Percentiles rank a stretch among this genome's conserved stretches.
Evolutionary conservation across 53 echinoderm and acorn worm genomes (phyloP).

Genomic region (Paracentrotus lividus): DNA sequence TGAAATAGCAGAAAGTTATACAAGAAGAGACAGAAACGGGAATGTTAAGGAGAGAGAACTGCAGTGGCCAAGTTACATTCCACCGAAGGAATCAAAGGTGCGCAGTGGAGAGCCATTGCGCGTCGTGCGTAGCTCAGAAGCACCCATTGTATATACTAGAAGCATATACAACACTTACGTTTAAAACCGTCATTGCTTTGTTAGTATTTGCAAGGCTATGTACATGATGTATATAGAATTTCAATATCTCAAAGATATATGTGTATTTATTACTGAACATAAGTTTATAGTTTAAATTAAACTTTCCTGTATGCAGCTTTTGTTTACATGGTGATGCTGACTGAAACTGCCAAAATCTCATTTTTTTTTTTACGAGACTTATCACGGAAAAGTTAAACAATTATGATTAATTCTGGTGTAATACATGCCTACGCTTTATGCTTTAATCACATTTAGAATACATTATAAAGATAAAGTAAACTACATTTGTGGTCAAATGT

Average conservation of each 20-base stretch:
- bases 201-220: background rate
- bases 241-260: background rate
- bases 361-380: too few species aligned
- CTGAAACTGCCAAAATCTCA: background rate
- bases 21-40: slow-evolving; percentile 54
- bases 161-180: slow-evolving; percentile 77
- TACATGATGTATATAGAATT: slow-evolving; percentile 19
- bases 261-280: slow-evolving; percentile 6
- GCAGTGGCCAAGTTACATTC: slow-evolving; percentile 84
- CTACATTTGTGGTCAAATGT: too few species aligned
- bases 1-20: slow-evolving; percentile 77
- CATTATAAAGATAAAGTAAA: too few species aligned
- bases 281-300: background rate
- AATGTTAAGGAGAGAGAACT: slow-evolving; percentile 69
- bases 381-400: too few species aligned
- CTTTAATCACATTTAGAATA: too few species aligned
- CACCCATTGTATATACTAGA: slow-evolving; percentile 58
- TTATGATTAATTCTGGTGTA: too few species aligned
- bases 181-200: background rate
- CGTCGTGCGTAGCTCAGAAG: slow-evolving; percentile 72
- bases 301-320: background rate
- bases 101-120: slow-evolving; percentile 75
- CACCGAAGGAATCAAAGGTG: slow-evolving; percentile 74
- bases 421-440: too few species aligned
- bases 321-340: background rate